phyloP scores from a whole-genome alignment of 2,113 vertebrate species.

The Eulemur rufifrons region DNA sequence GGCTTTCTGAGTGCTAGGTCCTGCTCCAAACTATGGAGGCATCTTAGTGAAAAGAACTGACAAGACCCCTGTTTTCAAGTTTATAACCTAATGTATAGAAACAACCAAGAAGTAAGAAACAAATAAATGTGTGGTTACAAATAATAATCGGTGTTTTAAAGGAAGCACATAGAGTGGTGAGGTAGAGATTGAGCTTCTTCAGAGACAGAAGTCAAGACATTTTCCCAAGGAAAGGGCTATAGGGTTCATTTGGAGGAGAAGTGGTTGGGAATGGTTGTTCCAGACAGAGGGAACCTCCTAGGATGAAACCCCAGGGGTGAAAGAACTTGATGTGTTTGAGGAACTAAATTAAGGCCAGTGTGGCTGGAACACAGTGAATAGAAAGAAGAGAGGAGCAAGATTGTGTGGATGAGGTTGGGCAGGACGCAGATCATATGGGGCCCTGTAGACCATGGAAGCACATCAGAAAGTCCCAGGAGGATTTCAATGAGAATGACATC shows the following conservation, averaged over 20 bases:
- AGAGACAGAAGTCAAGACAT: not conserved
- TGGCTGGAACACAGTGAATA: not conserved
- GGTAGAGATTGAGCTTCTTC: not conserved
- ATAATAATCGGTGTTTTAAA: not conserved
- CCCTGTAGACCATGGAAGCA: accelerated
- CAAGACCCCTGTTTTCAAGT: not conserved
- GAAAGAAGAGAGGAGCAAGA: not conserved
- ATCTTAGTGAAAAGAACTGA: not conserved
- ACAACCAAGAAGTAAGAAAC: not conserved
- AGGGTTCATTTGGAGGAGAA: not conserved
- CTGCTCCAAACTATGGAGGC: not conserved
- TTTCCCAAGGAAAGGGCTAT: not conserved
- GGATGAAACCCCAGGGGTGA: not conserved
- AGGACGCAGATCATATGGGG: not conserved
- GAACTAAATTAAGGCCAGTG: not conserved
- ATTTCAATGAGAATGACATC: not conserved
- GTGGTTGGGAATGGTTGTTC: not conserved
- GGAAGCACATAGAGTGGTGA: not conserved
- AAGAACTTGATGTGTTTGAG: not conserved
- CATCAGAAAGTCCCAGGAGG: not conserved
- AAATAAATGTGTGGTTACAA: not conserved
- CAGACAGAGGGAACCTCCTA: not conserved
- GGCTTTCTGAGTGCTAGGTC: not conserved
- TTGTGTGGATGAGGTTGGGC: not conserved
- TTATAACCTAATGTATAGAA: not conserved